These are phyloP conservation scores for Puffinus mauretanicus DNA, from an alignment of 2,113 vertebrate genomes.

Conservation along the genomic window DNA sequence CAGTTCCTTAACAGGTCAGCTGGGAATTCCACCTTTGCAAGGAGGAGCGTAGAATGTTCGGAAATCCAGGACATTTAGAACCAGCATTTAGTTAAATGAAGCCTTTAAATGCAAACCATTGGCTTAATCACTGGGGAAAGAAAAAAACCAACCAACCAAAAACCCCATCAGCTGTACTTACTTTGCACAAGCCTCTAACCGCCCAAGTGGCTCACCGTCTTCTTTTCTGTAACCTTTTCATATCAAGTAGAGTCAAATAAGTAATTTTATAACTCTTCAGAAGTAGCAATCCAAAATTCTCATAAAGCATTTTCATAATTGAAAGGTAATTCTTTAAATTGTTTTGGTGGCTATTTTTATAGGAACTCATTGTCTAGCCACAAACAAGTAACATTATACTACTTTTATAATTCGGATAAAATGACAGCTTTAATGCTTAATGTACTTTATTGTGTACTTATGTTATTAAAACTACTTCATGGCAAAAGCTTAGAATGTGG, in stretches of 20 bases:
- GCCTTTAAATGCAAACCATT: background rate
- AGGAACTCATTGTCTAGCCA: background rate
- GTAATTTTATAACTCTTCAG: background rate
- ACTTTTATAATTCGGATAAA: background rate
- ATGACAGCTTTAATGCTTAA: background rate
- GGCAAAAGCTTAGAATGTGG: background rate
- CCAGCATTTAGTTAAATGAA: background rate
- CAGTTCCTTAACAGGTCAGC: background rate
- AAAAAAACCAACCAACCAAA: background rate
- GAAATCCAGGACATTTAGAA: background rate
- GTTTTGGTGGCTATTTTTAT: background rate
- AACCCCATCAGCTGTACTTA: constrained; percentile 58
- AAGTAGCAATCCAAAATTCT: background rate
- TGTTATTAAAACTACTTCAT: background rate
- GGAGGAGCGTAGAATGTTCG: background rate
- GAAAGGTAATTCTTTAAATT: background rate
- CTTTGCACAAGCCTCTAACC: constrained; percentile 87
- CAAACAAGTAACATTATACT: background rate
- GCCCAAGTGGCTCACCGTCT: constrained; percentile 40
- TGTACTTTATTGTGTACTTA: background rate
- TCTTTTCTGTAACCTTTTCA: background rate
- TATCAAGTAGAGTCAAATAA: background rate
- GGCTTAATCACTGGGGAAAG: background rate
- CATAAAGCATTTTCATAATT: background rate
- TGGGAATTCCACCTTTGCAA: background rate